Base-by-base conservation (phyloP, 2,797 vertebrate species). In the Psittacula echo region DNA sequence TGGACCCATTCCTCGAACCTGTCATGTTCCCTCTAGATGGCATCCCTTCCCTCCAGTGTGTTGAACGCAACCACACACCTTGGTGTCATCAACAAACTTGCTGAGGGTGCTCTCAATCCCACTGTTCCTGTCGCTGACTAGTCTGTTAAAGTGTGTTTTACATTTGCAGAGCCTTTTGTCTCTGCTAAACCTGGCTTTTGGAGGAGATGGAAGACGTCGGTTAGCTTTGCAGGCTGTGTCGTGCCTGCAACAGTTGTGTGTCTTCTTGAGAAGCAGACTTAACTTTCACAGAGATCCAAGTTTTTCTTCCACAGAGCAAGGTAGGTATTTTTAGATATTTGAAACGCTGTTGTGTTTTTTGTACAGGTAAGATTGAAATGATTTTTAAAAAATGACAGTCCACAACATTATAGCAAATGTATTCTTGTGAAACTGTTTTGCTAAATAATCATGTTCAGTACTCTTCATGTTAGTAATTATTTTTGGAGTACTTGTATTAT, bases 211-310 rank as follows among this genome's bases (percentile, higher is more conserved):
- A 51, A 97, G 97, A 10, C 97, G 98, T 72, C 97, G 94, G 58
- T 97, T 99, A 93, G 98, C 98, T n/a, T 97, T 99, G 61, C 98
- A 98, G 95, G 98, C 99, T 13, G 93, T 99, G 58, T 98, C 98
- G 0, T 99, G 99, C 96, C 97, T 99, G 90, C 98, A 97, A 77
- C 99, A 99, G 95, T 98, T 99, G 77, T 99, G 99, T 77, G 84
- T 88, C 26, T 98, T 97, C 41, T 96, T 99, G 81, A 98, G 98
- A 93, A 98, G 96, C 70, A 98, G 99, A 70, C 98, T 99, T 62
- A 98, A 98, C 95, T 99, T 99, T 97, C 98, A 99, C 97, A 98
- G 98, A 94, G 99, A 99, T 98, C 99, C 99, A 53, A 98, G 98
- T 88, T 99, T 99, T 97, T 98, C 97, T 97, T 99, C 98, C 27